Conservation (phyloP, 2,797 vertebrate species). For the Ataeniobius toweri region DNA sequence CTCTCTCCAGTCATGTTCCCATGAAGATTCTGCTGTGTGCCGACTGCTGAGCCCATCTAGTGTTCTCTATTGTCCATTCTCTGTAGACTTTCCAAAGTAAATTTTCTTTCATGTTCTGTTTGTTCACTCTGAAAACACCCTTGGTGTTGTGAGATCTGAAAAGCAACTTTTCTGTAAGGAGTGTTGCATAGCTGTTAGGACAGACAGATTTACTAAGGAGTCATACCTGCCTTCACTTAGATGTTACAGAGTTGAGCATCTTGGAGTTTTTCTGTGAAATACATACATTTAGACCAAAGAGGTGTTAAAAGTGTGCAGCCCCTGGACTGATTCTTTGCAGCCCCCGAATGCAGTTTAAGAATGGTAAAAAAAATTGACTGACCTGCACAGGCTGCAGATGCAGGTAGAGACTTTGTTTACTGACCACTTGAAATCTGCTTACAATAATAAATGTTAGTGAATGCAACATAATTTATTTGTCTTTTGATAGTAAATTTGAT, state of each 20-base stretch:
- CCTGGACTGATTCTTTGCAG: no score
- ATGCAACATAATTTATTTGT: no score
- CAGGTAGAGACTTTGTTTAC: no score
- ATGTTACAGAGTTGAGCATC: background rate
- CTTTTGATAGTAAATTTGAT: background rate
- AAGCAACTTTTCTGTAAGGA: background rate
- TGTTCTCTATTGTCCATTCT: slow-evolving; percentile 21
- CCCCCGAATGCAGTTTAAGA: background rate
- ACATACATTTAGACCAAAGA: background rate
- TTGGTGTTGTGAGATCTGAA: background rate
- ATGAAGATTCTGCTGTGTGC: slow-evolving; percentile 8
- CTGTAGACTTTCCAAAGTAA: slow-evolving; percentile 51
- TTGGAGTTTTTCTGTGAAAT: background rate
- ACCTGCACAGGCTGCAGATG: background rate
- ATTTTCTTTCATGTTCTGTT: slow-evolving; percentile 40
- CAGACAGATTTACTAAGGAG: background rate
- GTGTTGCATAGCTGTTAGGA: background rate
- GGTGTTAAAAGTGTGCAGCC: background rate
- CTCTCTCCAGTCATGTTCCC: background rate
- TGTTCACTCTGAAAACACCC: slow-evolving; percentile 31
- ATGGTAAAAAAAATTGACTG: background rate
- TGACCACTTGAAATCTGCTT: no score
- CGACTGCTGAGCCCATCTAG: slow-evolving; percentile 10
- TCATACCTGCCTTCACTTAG: background rate
- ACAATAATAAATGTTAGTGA: no score